phyloP scores from a whole-genome alignment of 2,888 invertebrate species.

The Polydrusus pterygomalis region DNA sequence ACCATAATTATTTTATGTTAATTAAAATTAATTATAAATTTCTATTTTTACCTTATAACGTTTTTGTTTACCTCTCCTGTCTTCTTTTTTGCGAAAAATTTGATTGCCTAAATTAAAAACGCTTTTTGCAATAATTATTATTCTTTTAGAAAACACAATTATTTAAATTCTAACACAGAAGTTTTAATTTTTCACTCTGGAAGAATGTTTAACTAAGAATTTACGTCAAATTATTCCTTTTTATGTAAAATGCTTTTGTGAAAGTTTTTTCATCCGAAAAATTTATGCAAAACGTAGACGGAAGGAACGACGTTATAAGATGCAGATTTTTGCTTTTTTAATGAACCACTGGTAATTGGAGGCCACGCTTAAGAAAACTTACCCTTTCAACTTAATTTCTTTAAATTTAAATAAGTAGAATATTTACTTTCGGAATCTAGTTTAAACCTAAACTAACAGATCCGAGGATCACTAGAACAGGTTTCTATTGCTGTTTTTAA shows the following conservation, averaged over 20 bases:
- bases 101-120: too few species aligned
- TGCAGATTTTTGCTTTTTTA: constrained; percentile 9
- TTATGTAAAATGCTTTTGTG: neutral
- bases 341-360: neutral
- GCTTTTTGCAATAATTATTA: neutral
- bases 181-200: neutral
- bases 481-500: too few species aligned
- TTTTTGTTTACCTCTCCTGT: too few species aligned
- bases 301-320: neutral
- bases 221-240: constrained; percentile 7
- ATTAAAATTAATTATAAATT: too few species aligned
- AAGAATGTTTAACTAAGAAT: constrained; percentile 4
- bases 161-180: neutral
- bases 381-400: neutral
- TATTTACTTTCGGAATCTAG: too few species aligned
- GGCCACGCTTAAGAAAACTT: neutral
- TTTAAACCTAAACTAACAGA: too few species aligned
- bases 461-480: too few species aligned
- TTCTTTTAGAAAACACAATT: neutral
- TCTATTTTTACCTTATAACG: too few species aligned
- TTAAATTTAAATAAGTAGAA: too few species aligned
- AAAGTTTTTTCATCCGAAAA: constrained; percentile 1
- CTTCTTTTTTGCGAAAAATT: too few species aligned
- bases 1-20: too few species aligned
- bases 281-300: neutral